A percentile compares a stretch with the other conserved stretches of the same genome.
Evolutionary conservation across 2,113 vertebrate genomes (phyloP).

Genomic region (Pholis gunnellus): DNA sequence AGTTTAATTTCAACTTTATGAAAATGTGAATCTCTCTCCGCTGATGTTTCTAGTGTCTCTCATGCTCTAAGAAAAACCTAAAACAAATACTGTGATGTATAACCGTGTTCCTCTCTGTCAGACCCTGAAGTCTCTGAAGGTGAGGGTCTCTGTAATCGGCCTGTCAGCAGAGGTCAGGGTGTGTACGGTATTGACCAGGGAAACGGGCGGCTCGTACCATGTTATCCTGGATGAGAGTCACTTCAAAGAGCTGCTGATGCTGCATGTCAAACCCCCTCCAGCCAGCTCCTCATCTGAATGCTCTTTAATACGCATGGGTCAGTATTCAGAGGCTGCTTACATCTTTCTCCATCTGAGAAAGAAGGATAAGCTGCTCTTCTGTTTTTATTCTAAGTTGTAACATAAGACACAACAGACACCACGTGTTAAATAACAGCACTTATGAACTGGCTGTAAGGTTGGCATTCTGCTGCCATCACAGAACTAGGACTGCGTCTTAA

Average conservation of each 20-base stretch:
- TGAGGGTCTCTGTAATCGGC: slow-evolving; percentile 95
- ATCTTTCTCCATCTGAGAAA: background rate
- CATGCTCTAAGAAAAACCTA: background rate
- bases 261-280: slow-evolving; percentile 94
- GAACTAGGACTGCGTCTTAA: background rate
- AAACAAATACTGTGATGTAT: background rate
- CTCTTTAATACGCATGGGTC: slow-evolving; percentile 98
- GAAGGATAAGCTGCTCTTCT: background rate
- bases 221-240: slow-evolving; percentile 97
- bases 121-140: slow-evolving; percentile 92
- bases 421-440: background rate
- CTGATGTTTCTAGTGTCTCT: background rate
- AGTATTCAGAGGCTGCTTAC: slow-evolving; percentile 1
- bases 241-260: slow-evolving; percentile 92
- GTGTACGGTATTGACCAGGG: slow-evolving; percentile 92
- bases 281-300: slow-evolving; percentile 92
- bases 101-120: slow-evolving; percentile 57
- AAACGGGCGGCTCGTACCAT: slow-evolving; percentile 94
- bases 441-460: background rate
- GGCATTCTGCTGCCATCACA: background rate
- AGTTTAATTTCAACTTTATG: background rate
- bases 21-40: background rate
- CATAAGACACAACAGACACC: background rate
- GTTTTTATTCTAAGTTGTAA: no score
- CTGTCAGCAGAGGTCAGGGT: slow-evolving; percentile 96